These are phyloP conservation scores for Xyrauchen texanus DNA, from an alignment of 2,113 vertebrate species.

Conservation along the genomic window DNA sequence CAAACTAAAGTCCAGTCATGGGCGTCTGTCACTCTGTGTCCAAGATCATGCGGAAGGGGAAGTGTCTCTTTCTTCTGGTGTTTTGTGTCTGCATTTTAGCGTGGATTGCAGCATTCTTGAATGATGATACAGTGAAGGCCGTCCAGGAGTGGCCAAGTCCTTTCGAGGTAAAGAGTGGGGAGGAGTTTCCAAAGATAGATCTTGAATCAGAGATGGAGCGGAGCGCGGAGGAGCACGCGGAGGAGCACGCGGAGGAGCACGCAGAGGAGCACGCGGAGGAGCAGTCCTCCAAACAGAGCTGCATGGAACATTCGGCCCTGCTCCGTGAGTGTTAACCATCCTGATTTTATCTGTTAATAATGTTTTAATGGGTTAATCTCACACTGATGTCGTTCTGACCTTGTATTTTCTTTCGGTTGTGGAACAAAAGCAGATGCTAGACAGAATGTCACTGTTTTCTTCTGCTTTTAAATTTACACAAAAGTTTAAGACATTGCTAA, in stretches of 20 bases:
- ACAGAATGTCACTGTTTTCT: no score
- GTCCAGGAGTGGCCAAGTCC: constrained; percentile 51
- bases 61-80: constrained; percentile 75
- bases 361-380: no score
- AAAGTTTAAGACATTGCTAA: no score
- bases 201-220: constrained; percentile 9
- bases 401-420: no score
- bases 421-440: no score
- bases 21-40: constrained; percentile 61
- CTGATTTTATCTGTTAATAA: not conserved
- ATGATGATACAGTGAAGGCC: constrained; percentile 63
- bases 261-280: not conserved
- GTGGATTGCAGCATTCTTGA: constrained; percentile 76
- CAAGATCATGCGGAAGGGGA: constrained; percentile 74
- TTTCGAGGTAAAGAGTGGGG: constrained; percentile 7
- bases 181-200: not conserved
- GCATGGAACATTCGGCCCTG: constrained; percentile 66
- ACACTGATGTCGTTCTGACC: no score
- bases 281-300: constrained; percentile 52
- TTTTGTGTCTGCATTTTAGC: constrained; percentile 76
- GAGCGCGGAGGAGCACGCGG: not conserved
- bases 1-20: constrained; percentile 71
- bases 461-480: no score
- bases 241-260: no score
- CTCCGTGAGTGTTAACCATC: constrained; percentile 66